phyloP scores from a whole-genome alignment of 2,888 invertebrate genomes.

The Allophyes oxyacanthae region DNA sequence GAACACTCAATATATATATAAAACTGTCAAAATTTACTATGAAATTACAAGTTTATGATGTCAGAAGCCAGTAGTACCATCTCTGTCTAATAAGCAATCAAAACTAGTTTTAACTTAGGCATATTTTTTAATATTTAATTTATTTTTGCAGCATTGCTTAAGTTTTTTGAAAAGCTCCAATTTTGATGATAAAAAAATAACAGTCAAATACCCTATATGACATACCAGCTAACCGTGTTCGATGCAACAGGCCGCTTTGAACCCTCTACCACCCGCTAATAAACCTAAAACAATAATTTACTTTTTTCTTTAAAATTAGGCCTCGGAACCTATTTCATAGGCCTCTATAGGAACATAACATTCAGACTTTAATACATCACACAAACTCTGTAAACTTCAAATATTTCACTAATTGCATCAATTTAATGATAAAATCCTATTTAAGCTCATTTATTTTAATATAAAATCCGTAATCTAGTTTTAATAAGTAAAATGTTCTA shows the following conservation, averaged over 20 bases:
- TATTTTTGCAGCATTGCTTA: no score
- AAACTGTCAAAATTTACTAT: no score
- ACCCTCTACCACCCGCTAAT: slow-evolving; percentile 17
- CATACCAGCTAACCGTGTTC: slow-evolving; percentile 3
- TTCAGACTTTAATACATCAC: slow-evolving; percentile 49
- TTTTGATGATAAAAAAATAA: no score
- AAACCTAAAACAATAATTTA: slow-evolving; percentile 50
- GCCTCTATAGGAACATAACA: slow-evolving; percentile 60
- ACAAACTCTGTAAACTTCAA: slow-evolving; percentile 35
- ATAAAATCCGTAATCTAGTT: slow-evolving; percentile 39
- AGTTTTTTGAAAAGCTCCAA: no score
- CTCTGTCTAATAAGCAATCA: no score
- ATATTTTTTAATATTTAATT: no score
- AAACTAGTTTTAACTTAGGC: no score
- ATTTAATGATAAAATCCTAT: slow-evolving; percentile 40
- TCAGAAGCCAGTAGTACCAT: no score
- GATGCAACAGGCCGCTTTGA: slow-evolving; percentile 35
- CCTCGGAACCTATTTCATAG: slow-evolving; percentile 49
- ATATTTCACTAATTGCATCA: slow-evolving; percentile 48
- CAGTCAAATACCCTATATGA: no score
- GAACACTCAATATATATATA: no score
- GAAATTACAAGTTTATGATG: no score
- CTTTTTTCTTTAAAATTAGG: slow-evolving; percentile 39
- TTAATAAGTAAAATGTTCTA: slow-evolving; percentile 36
- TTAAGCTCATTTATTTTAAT: slow-evolving; percentile 57